Percentiles rank a stretch among this genome's conserved stretches.
phyloP scores from a whole-genome alignment of 2,797 vertebrate species.

The Micromesistius poutassou region DNA sequence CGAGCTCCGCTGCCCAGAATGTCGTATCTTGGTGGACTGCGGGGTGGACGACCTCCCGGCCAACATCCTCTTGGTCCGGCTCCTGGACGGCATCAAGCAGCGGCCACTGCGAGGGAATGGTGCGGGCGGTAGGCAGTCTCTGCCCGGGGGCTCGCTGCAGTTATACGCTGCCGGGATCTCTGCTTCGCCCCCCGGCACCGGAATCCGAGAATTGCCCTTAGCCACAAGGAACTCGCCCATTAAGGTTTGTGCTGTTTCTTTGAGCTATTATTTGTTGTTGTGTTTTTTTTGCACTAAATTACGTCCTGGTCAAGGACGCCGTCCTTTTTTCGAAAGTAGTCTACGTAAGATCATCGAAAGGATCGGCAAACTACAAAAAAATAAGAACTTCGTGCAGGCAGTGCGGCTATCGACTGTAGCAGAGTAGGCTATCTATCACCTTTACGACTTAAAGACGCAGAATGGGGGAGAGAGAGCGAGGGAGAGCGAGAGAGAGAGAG shows the following conservation, averaged over 20 bases:
- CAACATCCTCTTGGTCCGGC: conserved; percentile 91
- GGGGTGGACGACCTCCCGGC: conserved; percentile 93
- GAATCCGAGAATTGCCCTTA: conserved; percentile 69
- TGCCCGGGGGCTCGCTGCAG: conserved; percentile 61
- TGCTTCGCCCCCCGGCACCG: conserved; percentile 74
- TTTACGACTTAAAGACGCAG: background rate
- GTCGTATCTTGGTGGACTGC: conserved; percentile 94
- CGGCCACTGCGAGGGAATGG: conserved; percentile 80
- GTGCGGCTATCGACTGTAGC: background rate
- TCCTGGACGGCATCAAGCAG: conserved; percentile 93
- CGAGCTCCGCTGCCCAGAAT: conserved; percentile 96
- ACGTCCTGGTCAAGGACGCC: background rate
- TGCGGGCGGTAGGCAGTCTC: conserved; percentile 62
- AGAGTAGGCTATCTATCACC: background rate
- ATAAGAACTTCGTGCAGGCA: background rate
- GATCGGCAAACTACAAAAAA: background rate
- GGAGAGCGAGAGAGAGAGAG: conserved; percentile 4
- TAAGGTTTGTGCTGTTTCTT: conserved; percentile 64
- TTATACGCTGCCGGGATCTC: conserved; percentile 73
- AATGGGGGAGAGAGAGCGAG: background rate
- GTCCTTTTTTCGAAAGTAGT: background rate
- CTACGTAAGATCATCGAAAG: background rate
- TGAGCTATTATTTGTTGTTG: conserved; percentile 14
- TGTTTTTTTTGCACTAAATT: background rate
- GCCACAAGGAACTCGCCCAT: conserved; percentile 76